phyloP scores from a whole-genome alignment of 2,113 vertebrate genomes.

The Trematocara variabile region DNA sequence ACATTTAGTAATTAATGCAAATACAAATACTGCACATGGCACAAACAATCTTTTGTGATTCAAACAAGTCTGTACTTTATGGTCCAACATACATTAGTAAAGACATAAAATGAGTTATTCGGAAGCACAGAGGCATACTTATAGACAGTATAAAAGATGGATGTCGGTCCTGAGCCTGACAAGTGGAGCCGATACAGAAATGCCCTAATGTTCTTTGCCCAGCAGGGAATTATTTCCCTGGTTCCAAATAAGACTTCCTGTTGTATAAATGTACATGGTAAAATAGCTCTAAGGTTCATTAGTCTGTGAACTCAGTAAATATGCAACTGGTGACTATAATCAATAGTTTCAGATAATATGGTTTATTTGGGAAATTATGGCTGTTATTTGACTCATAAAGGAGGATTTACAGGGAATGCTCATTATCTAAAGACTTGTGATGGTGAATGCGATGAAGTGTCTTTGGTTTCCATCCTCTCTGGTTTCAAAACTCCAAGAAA shows the following conservation, averaged over 20 bases:
- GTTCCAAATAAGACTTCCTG: not conserved
- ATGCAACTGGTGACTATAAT: not conserved
- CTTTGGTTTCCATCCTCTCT: not conserved
- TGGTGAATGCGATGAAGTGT: not conserved
- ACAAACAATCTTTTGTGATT: not conserved
- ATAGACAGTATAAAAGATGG: not conserved
- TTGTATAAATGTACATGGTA: not conserved
- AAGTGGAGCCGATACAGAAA: not conserved
- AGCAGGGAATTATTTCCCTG: not conserved
- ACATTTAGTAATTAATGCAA: not conserved
- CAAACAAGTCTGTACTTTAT: not conserved
- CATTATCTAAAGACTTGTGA: not conserved
- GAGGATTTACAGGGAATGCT: not conserved
- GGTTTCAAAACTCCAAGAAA: not conserved
- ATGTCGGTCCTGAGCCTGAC: not conserved
- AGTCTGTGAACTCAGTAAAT: not conserved
- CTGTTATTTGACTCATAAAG: not conserved
- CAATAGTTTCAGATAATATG: not conserved
- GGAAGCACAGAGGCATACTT: not conserved
- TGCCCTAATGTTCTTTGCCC: fast-evolving
- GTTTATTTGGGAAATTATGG: not conserved
- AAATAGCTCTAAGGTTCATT: not conserved
- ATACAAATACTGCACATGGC: not conserved
- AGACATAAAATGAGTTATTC: not conserved
- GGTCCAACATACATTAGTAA: not conserved